phyloP scores from a whole-genome alignment of 2,888 invertebrate genomes.

The Torymus auratus region DNA sequence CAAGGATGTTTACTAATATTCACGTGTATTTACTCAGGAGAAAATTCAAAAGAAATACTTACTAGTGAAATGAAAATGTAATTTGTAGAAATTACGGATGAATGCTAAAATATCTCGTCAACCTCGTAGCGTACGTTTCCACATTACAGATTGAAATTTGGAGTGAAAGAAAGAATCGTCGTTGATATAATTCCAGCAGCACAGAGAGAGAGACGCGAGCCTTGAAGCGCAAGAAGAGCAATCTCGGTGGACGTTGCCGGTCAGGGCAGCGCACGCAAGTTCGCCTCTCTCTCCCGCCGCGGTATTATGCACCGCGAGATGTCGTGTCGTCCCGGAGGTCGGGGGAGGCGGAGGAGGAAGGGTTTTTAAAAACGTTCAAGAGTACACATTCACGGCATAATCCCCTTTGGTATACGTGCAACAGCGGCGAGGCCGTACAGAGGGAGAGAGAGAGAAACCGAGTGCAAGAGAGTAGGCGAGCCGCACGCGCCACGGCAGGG shows the following conservation, averaged over 20 bases:
- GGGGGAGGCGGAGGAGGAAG: background rate
- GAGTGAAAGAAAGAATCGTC: too few relatives aligned
- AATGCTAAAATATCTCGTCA: too few relatives aligned
- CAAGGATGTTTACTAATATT: too few relatives aligned
- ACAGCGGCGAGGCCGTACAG: background rate
- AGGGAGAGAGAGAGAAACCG: slow-evolving; percentile 25
- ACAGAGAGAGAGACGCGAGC: too few relatives aligned
- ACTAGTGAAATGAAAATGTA: too few relatives aligned
- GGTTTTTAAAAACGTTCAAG: slow-evolving; percentile 61
- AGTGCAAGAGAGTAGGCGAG: slow-evolving; percentile 46
- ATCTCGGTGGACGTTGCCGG: background rate
- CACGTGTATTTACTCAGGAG: too few relatives aligned
- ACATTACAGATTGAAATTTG: too few relatives aligned
- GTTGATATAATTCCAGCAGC: too few relatives aligned
- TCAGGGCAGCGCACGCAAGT: too few relatives aligned
- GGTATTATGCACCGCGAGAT: slow-evolving; percentile 6
- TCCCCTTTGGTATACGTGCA: slow-evolving; percentile 59
- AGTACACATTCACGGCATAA: slow-evolving; percentile 64
- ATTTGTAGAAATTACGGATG: too few relatives aligned
- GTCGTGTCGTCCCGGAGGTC: background rate
- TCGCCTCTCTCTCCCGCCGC: background rate
- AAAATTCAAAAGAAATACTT: too few relatives aligned
- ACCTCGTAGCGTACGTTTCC: too few relatives aligned
- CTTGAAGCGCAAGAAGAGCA: background rate
- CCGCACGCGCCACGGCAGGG: slow-evolving; percentile 34